These are phyloP conservation scores for Psittacula cyanocephala DNA, from an alignment of 2,113 vertebrate genomes.

Conservation along the genomic window DNA sequence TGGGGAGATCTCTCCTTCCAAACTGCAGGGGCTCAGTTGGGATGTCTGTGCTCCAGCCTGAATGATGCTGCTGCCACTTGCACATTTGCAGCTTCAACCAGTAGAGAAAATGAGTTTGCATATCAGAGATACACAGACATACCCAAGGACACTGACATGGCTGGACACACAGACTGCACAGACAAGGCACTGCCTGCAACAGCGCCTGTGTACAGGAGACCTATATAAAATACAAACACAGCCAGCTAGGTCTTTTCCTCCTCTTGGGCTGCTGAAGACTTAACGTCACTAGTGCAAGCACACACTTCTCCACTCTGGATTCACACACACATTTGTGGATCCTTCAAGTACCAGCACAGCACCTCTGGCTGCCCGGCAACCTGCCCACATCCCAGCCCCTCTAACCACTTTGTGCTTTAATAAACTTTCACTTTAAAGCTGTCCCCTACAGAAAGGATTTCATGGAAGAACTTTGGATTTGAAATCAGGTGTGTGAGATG, in stretches of 20 bases:
- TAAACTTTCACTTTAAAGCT: not conserved
- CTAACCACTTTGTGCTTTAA: not conserved
- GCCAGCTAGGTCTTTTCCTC: not conserved
- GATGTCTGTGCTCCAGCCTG: not conserved
- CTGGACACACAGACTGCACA: not conserved
- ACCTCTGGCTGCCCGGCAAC: not conserved
- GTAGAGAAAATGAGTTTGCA: not conserved
- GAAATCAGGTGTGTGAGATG: not conserved
- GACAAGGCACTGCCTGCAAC: not conserved
- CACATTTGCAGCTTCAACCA: not conserved
- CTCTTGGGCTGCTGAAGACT: not conserved
- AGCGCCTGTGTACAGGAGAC: not conserved
- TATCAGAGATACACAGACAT: not conserved
- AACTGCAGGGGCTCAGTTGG: rapidly evolving
- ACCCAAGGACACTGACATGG: not conserved
- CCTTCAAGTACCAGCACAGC: not conserved
- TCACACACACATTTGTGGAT: rapidly evolving
- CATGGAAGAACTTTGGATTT: not conserved
- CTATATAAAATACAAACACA: not conserved
- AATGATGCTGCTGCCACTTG: not conserved
- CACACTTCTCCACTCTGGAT: not conserved
- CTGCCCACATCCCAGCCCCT: not conserved
- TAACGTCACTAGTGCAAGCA: not conserved
- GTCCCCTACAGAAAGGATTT: not conserved
- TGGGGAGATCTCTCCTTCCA: not conserved